These are phyloP conservation scores for Macropis europaea DNA, from an alignment of 2,888 invertebrate species.

Conservation along the genomic window DNA sequence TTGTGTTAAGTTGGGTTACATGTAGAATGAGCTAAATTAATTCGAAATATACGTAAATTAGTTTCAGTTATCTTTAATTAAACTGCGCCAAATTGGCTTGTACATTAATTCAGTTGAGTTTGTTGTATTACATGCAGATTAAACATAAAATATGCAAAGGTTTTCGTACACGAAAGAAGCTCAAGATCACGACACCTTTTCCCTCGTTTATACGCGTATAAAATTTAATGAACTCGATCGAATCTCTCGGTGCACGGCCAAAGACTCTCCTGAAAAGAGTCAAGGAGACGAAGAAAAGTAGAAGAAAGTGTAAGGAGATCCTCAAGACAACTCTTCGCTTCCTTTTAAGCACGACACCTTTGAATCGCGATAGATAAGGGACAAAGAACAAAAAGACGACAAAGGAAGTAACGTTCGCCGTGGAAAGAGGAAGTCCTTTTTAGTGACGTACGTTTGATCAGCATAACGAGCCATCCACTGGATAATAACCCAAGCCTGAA, in stretches of 20 bases:
- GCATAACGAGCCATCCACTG: conserved; percentile 53
- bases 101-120: too few species aligned
- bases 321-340: conserved; percentile 50
- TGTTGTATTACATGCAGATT: conserved; percentile 5
- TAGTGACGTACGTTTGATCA: conserved; percentile 44
- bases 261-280: conserved; percentile 14
- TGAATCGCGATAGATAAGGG: conserved; percentile 39
- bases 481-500: conserved; percentile 53
- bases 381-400: conserved; percentile 1
- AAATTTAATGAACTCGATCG: conserved; percentile 51
- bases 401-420: conserved; percentile 19
- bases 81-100: too few species aligned
- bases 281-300: conserved; percentile 14
- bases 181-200: conserved; percentile 18
- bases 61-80: too few species aligned
- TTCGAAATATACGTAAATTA: too few species aligned
- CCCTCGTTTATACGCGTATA: conserved; percentile 8
- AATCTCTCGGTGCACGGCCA: conserved; percentile 29
- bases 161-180: not conserved
- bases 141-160: conserved; percentile 30
- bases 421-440: conserved; percentile 12
- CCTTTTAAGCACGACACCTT: conserved; percentile 54
- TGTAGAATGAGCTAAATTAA: too few species aligned
- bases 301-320: conserved; percentile 48
- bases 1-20: too few species aligned